Conservation (phyloP, 2,797 vertebrate genomes). For the Enteromius fasciolatus region DNA sequence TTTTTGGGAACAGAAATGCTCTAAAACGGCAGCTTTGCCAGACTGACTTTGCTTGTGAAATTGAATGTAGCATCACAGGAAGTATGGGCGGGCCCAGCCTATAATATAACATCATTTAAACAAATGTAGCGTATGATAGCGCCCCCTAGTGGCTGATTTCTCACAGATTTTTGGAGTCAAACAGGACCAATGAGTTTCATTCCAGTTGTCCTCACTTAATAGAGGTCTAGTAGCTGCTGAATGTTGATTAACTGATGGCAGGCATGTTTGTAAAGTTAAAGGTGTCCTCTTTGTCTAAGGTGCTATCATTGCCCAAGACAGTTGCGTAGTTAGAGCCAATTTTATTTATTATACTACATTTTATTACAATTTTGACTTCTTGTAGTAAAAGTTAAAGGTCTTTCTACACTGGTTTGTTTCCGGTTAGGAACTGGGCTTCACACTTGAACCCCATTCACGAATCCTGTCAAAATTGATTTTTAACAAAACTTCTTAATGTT, state of each 20-base stretch:
- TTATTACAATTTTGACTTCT: neutral
- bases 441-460: neutral
- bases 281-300: neutral
- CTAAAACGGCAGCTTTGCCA: too few relatives aligned
- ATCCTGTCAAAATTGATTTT: neutral
- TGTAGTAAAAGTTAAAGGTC: neutral
- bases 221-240: neutral
- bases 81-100: too few relatives aligned
- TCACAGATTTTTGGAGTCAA: neutral
- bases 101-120: neutral
- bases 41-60: too few relatives aligned
- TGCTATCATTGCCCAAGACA: neutral
- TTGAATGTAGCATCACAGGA: too few relatives aligned
- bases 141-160: neutral
- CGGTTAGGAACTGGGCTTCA: neutral
- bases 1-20: too few relatives aligned
- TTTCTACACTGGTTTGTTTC: neutral
- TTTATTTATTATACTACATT: neutral
- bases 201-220: neutral
- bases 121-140: neutral
- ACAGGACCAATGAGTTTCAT: neutral
- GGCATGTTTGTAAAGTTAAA: neutral
- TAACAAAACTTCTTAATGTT: neutral
- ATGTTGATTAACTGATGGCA: neutral
- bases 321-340: neutral